Percentiles rank a stretch among this genome's conserved stretches.
Conservation (phyloP, 37 sponge, comb jelly and placozoan genomes). For the Halisarca cf. caerulea region DNA sequence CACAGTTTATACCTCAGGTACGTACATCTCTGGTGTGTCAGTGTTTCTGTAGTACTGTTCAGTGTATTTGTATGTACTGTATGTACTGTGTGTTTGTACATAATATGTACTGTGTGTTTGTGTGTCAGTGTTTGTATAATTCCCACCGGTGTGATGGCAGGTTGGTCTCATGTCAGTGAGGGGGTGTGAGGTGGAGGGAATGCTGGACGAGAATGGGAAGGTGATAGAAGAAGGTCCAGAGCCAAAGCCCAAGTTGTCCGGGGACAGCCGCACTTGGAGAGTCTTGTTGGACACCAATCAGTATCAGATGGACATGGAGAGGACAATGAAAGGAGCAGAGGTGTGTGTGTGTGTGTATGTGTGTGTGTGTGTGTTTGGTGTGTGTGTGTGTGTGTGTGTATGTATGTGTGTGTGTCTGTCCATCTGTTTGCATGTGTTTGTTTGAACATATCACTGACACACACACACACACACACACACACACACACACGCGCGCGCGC, state of each 20-base stretch:
- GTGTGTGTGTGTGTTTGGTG: too few species aligned
- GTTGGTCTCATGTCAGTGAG: slow-evolving; percentile 82
- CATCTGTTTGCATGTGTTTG: too few species aligned
- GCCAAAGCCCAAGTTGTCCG: slow-evolving; percentile 73
- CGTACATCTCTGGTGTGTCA: neutral
- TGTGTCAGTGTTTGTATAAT: neutral
- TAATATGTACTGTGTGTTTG: neutral
- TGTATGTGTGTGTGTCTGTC: too few species aligned
- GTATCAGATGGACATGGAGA: slow-evolving; percentile 91
- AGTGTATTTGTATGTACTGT: neutral
- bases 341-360: slow-evolving; percentile 32
- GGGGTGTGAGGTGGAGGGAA: slow-evolving; percentile 99
- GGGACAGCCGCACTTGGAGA: slow-evolving; percentile 75
- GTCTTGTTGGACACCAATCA: slow-evolving; percentile 97
- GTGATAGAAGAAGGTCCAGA: slow-evolving; percentile 93
- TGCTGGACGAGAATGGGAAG: slow-evolving; percentile 94
- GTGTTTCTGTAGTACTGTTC: neutral
- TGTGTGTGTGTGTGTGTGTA: too few species aligned
- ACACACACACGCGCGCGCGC: too few species aligned
- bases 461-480: too few species aligned
- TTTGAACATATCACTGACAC: too few species aligned
- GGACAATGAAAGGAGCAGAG: slow-evolving; percentile 62
- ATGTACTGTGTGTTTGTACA: slow-evolving; percentile 4
- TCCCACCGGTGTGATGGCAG: neutral
- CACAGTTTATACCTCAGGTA: slow-evolving; percentile 78